Conservation (phyloP, 1,140 invertebrate genomes). For the Cephus cinctus region DNA sequence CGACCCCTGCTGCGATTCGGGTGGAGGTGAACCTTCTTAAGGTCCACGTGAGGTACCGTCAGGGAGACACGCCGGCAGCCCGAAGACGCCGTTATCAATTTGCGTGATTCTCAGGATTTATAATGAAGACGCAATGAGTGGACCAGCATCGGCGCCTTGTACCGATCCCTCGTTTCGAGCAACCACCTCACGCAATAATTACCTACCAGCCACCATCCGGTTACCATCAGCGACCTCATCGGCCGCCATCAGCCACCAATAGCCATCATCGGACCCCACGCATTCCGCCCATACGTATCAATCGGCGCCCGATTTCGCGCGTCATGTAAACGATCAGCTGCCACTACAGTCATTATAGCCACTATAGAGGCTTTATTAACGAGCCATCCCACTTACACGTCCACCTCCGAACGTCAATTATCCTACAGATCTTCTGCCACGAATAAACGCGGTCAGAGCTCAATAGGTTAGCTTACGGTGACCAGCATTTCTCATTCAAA, state of each 20-base stretch:
- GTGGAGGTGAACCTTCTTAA: conserved; percentile 30
- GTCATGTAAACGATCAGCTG: conserved; percentile 1
- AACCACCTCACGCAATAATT: neutral
- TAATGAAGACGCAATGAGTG: conserved; percentile 35
- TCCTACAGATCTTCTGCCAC: too few species aligned
- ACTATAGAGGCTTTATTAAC: too few species aligned
- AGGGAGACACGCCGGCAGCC: conserved; percentile 30
- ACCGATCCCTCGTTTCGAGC: neutral
- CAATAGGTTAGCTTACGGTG: too few species aligned
- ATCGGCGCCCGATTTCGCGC: neutral
- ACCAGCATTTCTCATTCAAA: too few species aligned
- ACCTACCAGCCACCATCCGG: too few species aligned
- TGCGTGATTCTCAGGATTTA: conserved; percentile 38
- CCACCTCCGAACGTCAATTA: too few species aligned
- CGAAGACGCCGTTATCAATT: conserved; percentile 40
- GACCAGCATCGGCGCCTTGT: conserved; percentile 11
- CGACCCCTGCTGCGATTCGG: conserved; percentile 26
- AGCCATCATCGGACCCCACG: neutral
- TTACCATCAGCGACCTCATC: neutral
- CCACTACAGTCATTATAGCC: neutral
- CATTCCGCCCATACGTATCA: neutral
- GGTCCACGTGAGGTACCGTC: conserved; percentile 11
- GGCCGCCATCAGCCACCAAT: neutral
- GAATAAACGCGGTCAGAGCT: too few species aligned
- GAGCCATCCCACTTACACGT: too few species aligned